A percentile compares a stretch with the other conserved stretches of the same genome.
phyloP scores from a whole-genome alignment of 2,888 invertebrate species.

The Geophilus truncorum region DNA sequence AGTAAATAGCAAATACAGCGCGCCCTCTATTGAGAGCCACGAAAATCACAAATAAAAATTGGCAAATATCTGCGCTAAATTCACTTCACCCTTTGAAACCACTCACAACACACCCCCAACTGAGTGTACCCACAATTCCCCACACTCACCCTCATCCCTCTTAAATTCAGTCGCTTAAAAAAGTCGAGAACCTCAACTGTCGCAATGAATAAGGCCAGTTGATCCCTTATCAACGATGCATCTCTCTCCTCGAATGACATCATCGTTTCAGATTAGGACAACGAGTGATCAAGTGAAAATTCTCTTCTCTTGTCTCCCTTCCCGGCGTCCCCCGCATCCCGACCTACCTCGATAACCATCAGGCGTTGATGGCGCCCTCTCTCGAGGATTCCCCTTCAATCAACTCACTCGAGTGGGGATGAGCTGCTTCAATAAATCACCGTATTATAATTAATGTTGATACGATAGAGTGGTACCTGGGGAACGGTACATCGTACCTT shows the following conservation, averaged over 20 bases:
- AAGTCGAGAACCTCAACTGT: background rate
- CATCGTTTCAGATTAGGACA: background rate
- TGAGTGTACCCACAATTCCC: background rate
- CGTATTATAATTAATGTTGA: background rate
- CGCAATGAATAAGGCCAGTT: background rate
- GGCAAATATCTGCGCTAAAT: too few relatives aligned
- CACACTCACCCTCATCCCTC: background rate
- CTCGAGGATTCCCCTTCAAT: background rate
- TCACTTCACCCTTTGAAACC: too few relatives aligned
- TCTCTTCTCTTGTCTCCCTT: background rate
- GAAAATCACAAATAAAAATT: too few relatives aligned
- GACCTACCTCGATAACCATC: background rate
- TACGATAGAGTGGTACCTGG: background rate
- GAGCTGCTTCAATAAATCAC: background rate
- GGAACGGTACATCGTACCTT: background rate
- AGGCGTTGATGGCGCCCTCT: background rate
- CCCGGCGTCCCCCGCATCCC: background rate
- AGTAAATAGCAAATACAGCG: too few relatives aligned
- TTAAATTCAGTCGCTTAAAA: background rate
- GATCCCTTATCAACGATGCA: background rate
- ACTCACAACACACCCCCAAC: too few relatives aligned
- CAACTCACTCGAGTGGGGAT: background rate
- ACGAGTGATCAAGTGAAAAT: background rate
- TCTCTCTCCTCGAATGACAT: background rate
- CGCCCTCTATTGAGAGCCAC: too few relatives aligned